Evolutionary conservation across 1,140 invertebrate genomes (phyloP).

Genomic region (Paraescarpia echinospica): DNA sequence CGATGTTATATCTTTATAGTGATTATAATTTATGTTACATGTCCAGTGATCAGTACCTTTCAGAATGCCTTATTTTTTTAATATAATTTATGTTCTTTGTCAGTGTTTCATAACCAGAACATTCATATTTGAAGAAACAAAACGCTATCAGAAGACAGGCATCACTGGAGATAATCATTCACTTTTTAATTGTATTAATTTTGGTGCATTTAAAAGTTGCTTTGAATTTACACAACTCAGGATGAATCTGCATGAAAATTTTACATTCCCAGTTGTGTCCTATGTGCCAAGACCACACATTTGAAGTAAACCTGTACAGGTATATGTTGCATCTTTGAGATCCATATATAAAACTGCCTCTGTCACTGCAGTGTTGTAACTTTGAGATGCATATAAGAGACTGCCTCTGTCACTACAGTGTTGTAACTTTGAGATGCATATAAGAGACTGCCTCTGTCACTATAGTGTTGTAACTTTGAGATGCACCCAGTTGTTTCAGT

Average conservation of each 20-base stretch:
- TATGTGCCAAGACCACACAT: background rate
- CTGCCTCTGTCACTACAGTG: too few relatives aligned
- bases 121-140: background rate
- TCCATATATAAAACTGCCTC: too few relatives aligned
- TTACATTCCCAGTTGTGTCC: background rate
- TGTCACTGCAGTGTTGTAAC: too few relatives aligned
- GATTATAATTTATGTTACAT: background rate
- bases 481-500: constrained; percentile 3
- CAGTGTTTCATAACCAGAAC: background rate
- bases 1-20: background rate
- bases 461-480: background rate
- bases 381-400: too few relatives aligned
- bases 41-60: background rate
- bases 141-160: background rate
- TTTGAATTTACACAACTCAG: background rate
- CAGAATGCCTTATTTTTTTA: background rate
- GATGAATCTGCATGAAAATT: background rate
- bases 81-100: background rate
- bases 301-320: background rate
- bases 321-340: too few relatives aligned
- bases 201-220: background rate
- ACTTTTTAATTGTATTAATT: background rate
- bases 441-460: background rate
- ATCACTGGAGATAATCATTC: background rate
- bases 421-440: background rate